Evolutionary conservation across 2,888 invertebrate genomes (phyloP), one percentile per base, ranked within the genome.

Genomic region (Bhutanitis thaidina): DNA sequence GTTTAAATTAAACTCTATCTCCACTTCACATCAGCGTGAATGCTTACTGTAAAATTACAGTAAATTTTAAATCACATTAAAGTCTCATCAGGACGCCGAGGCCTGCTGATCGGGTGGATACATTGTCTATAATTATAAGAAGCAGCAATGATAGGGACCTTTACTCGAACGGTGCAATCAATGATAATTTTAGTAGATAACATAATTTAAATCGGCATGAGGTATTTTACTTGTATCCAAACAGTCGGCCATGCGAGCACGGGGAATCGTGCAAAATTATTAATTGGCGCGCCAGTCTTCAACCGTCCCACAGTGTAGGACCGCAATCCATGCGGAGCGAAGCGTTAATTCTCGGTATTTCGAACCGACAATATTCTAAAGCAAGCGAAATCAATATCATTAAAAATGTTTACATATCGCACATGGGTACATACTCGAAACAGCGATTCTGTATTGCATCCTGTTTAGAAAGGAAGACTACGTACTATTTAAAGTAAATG

Each of bases 221-320:
- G 12, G 45, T 36, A 48, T 46, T 46, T 41, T 52, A 35, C 49
- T 52, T 52, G 49, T 57, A 75, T 73, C 71, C 67, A 71, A 73
- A 72, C 69, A 65, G 66, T 67, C 69, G 66, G 72, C 55, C 56
- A 54, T 57, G 53, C 58, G 73, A 68, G 71, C 74, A 74, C 70
- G 73, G 72, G 68, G 76, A 77, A 79, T 80, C 80, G 77, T 80
- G 77, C 80, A 78, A 77, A 77, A 78, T 67, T 63, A 83, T 85
- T 87, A 85, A 81, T 83, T 79, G 78, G 74, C 74, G 62, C 59
- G 69, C 70, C 70, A 75, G 74, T 70, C 76, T 77, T 82, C 75
- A 71, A 35, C 35, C 45, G 68, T 62, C 68, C 59, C 45, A 58
- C 47, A 51, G 60, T 57, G 43, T 45, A 74, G 60, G 70, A 52